Evolutionary conservation across 2,888 invertebrate species (phyloP).

Genomic region (Masnerella sp.): DNA sequence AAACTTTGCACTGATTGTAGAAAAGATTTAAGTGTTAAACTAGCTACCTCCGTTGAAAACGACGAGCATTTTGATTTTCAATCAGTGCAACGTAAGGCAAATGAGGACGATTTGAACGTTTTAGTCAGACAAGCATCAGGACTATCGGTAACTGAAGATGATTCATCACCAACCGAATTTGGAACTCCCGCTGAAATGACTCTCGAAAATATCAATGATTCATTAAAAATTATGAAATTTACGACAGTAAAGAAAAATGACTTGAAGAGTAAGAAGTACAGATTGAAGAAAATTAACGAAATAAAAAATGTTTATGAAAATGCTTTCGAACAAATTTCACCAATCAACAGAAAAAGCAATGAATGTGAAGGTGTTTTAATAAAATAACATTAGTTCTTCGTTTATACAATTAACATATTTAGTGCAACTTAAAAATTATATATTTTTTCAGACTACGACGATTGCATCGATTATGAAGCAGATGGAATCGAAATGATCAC

Average conservation of each 20-base stretch:
- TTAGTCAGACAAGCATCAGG: constrained; percentile 1
- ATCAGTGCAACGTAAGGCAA: no score
- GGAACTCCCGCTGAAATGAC: not conserved
- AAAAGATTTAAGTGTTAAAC: not conserved
- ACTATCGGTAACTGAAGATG: not conserved
- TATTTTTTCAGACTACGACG: not conserved
- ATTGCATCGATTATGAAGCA: not conserved
- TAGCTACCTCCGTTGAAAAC: not conserved
- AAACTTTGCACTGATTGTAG: not conserved
- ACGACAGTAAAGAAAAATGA: not conserved
- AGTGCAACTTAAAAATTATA: not conserved
- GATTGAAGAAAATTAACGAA: not conserved
- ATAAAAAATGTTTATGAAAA: not conserved
- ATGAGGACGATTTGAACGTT: no score
- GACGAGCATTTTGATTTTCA: no score
- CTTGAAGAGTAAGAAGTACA: not conserved
- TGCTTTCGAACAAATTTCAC: not conserved
- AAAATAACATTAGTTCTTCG: not conserved
- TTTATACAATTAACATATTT: not conserved
- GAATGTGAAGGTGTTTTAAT: no score
- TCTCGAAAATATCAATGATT: not conserved
- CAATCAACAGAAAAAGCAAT: no score
- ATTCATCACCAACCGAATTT: not conserved
- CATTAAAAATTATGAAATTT: not conserved
- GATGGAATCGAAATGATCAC: not conserved